Evolutionary conservation across 2,888 invertebrate species (phyloP).

Genomic region (Nasonovia ribisnigri): DNA sequence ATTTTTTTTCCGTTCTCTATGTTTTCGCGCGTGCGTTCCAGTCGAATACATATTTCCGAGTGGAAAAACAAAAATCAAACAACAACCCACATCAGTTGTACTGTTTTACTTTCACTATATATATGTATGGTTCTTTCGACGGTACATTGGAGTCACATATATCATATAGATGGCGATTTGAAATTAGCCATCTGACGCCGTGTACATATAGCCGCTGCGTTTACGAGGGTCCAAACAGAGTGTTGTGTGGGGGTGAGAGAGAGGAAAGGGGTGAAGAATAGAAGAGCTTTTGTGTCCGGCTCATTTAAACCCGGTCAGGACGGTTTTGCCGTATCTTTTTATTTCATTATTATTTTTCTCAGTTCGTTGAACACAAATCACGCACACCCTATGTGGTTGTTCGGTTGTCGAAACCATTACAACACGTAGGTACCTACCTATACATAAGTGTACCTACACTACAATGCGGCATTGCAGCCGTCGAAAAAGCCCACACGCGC

Average conservation of each 20-base stretch:
- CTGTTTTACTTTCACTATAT: neutral
- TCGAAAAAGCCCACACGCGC: conserved; percentile 9
- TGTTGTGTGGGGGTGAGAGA: no score
- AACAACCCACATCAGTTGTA: neutral
- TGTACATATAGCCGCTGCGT: neutral
- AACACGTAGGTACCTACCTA: neutral
- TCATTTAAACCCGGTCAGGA: conserved; percentile 51
- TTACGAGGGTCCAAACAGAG: neutral
- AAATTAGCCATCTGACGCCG: neutral
- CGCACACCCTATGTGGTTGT: conserved; percentile 20
- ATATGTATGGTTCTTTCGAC: neutral
- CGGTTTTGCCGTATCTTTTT: conserved; percentile 33
- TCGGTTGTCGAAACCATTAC: conserved; percentile 38
- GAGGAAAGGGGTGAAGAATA: neutral
- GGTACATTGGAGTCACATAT: neutral
- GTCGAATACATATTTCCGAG: neutral
- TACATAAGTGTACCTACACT: neutral
- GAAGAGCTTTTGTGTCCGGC: conserved; percentile 43
- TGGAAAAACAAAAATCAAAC: neutral
- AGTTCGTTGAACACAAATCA: conserved; percentile 56
- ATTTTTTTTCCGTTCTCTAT: no score
- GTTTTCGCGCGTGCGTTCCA: neutral
- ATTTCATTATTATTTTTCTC: conserved; percentile 52
- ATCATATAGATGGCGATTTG: neutral
- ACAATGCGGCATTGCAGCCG: neutral